These are phyloP conservation scores for Drosophila insularis DNA, from an alignment of 1,140 invertebrate species.

Conservation along the genomic window DNA sequence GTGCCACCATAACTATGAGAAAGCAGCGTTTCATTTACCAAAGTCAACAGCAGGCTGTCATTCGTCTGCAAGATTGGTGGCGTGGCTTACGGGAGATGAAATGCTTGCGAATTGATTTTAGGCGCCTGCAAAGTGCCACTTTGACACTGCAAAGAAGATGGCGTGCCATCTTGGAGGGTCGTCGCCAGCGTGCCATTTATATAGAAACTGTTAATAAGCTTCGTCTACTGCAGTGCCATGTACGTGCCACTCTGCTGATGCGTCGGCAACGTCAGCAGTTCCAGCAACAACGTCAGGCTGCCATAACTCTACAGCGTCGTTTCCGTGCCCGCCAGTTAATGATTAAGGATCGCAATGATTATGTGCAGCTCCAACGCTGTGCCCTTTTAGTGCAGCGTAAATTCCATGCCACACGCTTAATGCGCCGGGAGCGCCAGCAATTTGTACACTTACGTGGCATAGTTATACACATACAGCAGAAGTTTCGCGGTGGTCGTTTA, in stretches of 20 bases:
- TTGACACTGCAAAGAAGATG: constrained; percentile 75
- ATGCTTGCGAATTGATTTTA: constrained; percentile 52
- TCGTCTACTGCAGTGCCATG: constrained; percentile 79
- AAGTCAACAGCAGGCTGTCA: constrained; percentile 30
- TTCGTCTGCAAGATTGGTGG: constrained; percentile 72
- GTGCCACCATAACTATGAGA: constrained; percentile 52
- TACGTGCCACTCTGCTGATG: constrained; percentile 65
- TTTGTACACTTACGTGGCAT: constrained; percentile 72
- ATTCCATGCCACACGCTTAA: constrained; percentile 80
- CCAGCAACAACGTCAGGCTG: constrained; percentile 73
- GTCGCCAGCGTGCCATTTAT: constrained; percentile 66
- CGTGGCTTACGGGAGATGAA: constrained; percentile 54
- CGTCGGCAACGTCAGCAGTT: constrained; percentile 68
- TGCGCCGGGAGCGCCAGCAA: constrained; percentile 60
- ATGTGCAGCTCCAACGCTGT: constrained; percentile 59
- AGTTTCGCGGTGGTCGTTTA: constrained; percentile 82
- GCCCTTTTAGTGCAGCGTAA: constrained; percentile 75
- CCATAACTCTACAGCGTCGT: constrained; percentile 83
- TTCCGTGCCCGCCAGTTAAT: constrained; percentile 82
- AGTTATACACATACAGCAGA: constrained; percentile 82
- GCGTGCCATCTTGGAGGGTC: constrained; percentile 46
- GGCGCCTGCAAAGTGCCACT: constrained; percentile 43
- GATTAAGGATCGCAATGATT: constrained; percentile 68
- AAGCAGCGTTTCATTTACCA: constrained; percentile 29
- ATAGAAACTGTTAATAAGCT: constrained; percentile 51